These are phyloP conservation scores for Drosophila arawakana DNA, from an alignment of 1,140 invertebrate species.

Conservation along the genomic window DNA sequence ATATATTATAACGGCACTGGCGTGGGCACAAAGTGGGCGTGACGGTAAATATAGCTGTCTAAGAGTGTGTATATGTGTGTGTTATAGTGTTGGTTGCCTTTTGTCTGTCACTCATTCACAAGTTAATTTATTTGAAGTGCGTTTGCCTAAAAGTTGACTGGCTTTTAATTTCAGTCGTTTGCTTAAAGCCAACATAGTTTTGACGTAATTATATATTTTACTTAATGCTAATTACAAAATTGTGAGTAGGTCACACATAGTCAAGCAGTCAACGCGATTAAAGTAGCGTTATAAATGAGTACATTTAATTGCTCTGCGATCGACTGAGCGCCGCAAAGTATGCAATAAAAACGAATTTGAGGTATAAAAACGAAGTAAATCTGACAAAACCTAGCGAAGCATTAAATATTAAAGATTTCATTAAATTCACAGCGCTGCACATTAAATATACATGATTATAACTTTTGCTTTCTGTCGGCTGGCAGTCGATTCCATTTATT, in stretches of 20 bases:
- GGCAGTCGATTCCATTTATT: constrained; percentile 33
- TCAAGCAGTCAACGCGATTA: not conserved
- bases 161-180: constrained; percentile 37
- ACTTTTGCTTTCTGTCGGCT: constrained; percentile 29
- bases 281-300: not conserved
- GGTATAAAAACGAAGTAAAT: not conserved
- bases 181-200: constrained; percentile 9
- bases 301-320: not conserved
- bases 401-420: constrained; percentile 65
- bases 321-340: constrained; percentile 28
- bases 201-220: not conserved
- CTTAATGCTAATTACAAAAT: constrained; percentile 20
- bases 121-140: constrained; percentile 64
- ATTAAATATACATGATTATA: constrained; percentile 74
- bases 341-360: constrained; percentile 14
- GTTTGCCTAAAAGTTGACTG: constrained; percentile 22
- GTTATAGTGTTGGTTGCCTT: constrained; percentile 4
- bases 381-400: not conserved
- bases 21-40: constrained; percentile 8
- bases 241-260: not conserved
- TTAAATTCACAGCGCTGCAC: constrained; percentile 54
- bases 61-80: constrained; percentile 10
- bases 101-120: constrained; percentile 59
- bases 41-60: constrained; percentile 12
- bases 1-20: constrained; percentile 23